Base-by-base conservation (phyloP, 2,888 invertebrate species). In the Aphrophora alni region DNA sequence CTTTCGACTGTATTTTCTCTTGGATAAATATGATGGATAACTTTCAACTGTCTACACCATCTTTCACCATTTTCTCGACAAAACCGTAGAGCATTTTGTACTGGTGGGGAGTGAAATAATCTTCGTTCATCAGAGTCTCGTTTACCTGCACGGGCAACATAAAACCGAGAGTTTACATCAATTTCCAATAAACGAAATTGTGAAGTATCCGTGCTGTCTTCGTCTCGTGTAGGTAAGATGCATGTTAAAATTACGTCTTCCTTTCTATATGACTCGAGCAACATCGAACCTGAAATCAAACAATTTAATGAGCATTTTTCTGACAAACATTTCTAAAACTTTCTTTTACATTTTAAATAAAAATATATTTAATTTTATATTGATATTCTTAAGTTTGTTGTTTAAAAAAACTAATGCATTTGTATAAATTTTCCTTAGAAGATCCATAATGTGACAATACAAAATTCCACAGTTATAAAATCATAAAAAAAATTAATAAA, bases 241-340 rank as follows among this genome's bases (percentile, higher is more conserved):
- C 78, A 79, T 14, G 90, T 90, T 78, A 91, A 86, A 72, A 91
- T 89, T 77, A 91, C 90, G 38, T 88, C 87, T 82, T 88, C 88
- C 76, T 87, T 87, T 75, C 87, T 87, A 73, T 87, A 87, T 75
- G 85, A 86, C 83, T 88, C 88, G 75, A 89, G 85, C 59, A 88
- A 85, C 79, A 89, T 85, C 21, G 87, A 87, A 75, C 89, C 89
- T 87, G 86, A 25, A 82, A 84, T 85, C 87, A 86, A 84, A 74
- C 79, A 83, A 51, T 7, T 68, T 74, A 0, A 80, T 26, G 44
- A 12, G 33, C 33, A n/a, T n/a, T n/a, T 33, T 33, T 33, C 10
- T 7, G 10, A 33, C 10, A 33, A 33, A 33, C 10, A 33, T 33
- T 4, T 33, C 4, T 33, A 33, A 33, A 33, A 7, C 10, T 33